Conservation (phyloP, 2,113 vertebrate species). For the Neomonachus schauinslandi region DNA sequence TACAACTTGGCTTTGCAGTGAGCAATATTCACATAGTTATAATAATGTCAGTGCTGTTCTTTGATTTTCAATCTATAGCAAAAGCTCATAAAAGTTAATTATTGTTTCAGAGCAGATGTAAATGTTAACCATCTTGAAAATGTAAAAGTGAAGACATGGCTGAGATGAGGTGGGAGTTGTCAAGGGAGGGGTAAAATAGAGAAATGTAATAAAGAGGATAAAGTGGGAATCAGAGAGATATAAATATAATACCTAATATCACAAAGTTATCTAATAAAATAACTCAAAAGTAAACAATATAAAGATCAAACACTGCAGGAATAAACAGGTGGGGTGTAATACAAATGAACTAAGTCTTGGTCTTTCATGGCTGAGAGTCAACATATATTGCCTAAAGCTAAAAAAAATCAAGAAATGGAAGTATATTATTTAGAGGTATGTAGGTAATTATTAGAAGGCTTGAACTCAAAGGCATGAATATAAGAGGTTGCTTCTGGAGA, state of each 20-base stretch:
- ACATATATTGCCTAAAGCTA: not conserved
- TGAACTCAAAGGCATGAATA: not conserved
- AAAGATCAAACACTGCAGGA: not conserved
- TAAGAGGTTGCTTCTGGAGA: not conserved
- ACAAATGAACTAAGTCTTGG: not conserved
- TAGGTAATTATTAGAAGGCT: not conserved
- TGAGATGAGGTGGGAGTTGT: not conserved
- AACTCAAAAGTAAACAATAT: slow-evolving; percentile 48
- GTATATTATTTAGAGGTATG: not conserved
- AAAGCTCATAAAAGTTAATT: not conserved
- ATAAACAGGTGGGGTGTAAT: not conserved
- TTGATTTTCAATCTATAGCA: slow-evolving; percentile 17
- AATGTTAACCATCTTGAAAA: slow-evolving; percentile 43
- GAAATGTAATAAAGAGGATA: not conserved
- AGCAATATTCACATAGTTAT: slow-evolving; percentile 3
- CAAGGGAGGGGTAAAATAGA: not conserved
- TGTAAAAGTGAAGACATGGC: not conserved
- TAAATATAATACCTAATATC: not conserved
- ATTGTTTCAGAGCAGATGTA: not conserved
- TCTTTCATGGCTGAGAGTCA: slow-evolving; percentile 11
- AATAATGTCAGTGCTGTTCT: not conserved
- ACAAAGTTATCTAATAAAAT: slow-evolving; percentile 38
- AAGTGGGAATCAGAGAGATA: not conserved
- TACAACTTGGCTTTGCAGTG: not conserved
- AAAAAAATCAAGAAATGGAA: slow-evolving; percentile 9